phyloP scores from a whole-genome alignment of 1,140 invertebrate genomes.

The Saccostrea echinata region DNA sequence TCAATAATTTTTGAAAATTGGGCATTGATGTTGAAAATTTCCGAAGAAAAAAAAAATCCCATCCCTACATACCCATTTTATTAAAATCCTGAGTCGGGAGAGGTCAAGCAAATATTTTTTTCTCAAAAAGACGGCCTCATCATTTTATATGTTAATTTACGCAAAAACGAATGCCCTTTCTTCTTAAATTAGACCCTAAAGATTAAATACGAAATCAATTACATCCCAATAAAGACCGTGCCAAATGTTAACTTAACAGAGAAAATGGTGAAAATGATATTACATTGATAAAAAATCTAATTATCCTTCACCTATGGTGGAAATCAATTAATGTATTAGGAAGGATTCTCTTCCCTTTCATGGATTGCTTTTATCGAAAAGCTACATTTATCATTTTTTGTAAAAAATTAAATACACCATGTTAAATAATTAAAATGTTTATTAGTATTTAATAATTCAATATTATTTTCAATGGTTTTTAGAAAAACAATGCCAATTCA shows the following conservation, averaged over 20 bases:
- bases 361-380: not conserved
- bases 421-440: not conserved
- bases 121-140: too few species aligned
- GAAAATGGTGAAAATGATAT: conserved; percentile 15
- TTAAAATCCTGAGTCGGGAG: too few species aligned
- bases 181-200: not conserved
- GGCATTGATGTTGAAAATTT: too few species aligned
- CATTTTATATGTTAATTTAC: not conserved
- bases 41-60: too few species aligned
- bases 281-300: not conserved
- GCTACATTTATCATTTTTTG: not conserved
- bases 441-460: not conserved
- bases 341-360: not conserved
- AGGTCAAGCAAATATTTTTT: too few species aligned
- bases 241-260: not conserved
- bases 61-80: too few species aligned
- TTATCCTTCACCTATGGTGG: not conserved
- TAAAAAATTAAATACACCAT: too few species aligned
- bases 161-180: not conserved
- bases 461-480: not conserved
- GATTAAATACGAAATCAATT: conserved; percentile 4
- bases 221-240: not conserved
- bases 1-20: too few species aligned
- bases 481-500: too few species aligned
- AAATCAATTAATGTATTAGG: not conserved